Percentiles rank a stretch among this genome's conserved stretches.
phyloP scores from a whole-genome alignment of 35 echinoderm and acorn worm genomes.

The Holothuria glaberrima region DNA sequence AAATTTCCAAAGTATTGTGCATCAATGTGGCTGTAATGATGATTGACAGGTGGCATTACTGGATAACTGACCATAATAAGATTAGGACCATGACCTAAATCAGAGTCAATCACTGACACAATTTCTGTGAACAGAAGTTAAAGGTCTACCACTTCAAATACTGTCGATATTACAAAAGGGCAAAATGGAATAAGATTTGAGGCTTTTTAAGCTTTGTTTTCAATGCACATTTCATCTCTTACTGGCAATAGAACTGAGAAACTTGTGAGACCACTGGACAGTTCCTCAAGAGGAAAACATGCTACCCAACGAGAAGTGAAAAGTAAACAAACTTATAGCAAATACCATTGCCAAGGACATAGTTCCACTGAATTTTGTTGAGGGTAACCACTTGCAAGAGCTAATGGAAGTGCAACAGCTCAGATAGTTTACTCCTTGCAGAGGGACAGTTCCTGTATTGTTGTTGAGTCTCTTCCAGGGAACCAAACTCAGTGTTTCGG shows the following conservation, averaged over 20 bases:
- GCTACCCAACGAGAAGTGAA: neutral
- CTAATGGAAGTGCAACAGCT: neutral
- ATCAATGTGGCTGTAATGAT: neutral
- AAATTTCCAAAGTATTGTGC: too few relatives aligned
- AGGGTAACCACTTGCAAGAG: neutral
- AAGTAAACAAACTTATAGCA: conserved; percentile 3
- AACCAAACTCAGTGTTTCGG: neutral
- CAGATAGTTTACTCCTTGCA: neutral
- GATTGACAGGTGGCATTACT: neutral
- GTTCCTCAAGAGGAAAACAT: neutral
- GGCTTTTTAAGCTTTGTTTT: neutral
- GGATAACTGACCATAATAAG: neutral
- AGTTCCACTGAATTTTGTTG: neutral
- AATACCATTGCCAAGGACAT: conserved; percentile 5
- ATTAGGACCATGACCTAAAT: neutral
- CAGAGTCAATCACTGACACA: too few relatives aligned
- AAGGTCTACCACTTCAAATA: neutral
- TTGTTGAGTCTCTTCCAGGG: neutral
- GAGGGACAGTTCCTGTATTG: neutral
- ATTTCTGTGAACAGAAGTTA: neutral
- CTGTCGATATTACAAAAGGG: neutral
- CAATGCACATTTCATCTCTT: neutral
- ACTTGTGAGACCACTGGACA: neutral
- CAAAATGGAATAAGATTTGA: neutral
- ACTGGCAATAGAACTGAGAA: neutral